phyloP scores from a whole-genome alignment of 2,113 vertebrate genomes.

The Microtus ochrogaster region DNA sequence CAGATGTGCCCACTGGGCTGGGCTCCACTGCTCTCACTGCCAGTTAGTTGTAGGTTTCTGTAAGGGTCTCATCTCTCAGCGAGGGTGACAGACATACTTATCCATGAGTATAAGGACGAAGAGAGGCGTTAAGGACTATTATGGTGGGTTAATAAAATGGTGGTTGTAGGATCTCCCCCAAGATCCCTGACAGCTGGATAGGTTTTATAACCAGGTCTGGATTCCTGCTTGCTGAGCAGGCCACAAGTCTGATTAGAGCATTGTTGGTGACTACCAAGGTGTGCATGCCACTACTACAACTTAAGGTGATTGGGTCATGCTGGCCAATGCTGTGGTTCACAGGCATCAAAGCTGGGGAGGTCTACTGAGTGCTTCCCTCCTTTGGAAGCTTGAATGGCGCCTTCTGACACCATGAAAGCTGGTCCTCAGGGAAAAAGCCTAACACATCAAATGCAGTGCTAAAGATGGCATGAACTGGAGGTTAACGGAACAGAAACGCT shows the following conservation, averaged over 20 bases:
- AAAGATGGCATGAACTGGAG: not conserved
- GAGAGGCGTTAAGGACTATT: not conserved
- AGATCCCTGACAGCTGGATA: not conserved
- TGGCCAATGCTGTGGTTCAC: not conserved
- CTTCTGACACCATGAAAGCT: not conserved
- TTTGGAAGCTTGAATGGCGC: not conserved
- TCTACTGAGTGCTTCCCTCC: too few species aligned
- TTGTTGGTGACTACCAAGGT: not conserved
- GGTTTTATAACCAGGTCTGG: not conserved
- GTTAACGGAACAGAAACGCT: not conserved
- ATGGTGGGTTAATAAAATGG: not conserved
- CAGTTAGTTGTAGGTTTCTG: not conserved
- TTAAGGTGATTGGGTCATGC: not conserved
- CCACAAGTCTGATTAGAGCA: not conserved
- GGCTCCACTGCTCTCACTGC: not conserved
- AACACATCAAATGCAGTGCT: too few species aligned
- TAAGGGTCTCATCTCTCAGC: not conserved
- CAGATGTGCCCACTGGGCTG: not conserved
- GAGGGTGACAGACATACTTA: not conserved
- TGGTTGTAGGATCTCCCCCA: not conserved
- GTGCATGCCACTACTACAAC: not conserved
- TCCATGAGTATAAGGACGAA: not conserved
- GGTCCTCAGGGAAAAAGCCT: not conserved
- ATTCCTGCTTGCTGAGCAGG: not conserved
- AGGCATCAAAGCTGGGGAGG: not conserved